phyloP scores from a whole-genome alignment of 2,888 invertebrate species.

The Coleophora flavipennella region DNA sequence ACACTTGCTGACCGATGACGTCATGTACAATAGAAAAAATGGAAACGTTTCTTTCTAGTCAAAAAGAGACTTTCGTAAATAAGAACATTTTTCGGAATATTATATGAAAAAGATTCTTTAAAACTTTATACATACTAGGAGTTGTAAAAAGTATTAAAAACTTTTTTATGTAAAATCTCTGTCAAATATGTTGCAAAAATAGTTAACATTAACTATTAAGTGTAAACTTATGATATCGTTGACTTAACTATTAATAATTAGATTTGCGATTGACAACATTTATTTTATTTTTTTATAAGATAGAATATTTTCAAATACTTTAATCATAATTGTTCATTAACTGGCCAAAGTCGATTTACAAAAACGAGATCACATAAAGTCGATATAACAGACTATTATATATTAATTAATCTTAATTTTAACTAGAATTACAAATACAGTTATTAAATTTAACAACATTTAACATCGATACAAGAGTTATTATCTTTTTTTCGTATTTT shows the following conservation, averaged over 20 bases:
- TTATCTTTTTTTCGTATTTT: slow-evolving; percentile 29
- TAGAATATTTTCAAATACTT: neutral
- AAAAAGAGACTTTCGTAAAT: too few relatives aligned
- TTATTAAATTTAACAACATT: slow-evolving; percentile 39
- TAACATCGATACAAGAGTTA: slow-evolving; percentile 29
- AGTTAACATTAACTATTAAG: too few relatives aligned
- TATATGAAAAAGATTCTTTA: too few relatives aligned
- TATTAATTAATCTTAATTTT: slow-evolving; percentile 5
- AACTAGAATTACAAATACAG: slow-evolving; percentile 1
- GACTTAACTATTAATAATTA: slow-evolving; percentile 6
- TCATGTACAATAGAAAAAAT: too few relatives aligned
- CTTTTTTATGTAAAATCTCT: too few relatives aligned
- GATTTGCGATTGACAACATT: slow-evolving; percentile 64
- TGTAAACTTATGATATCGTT: too few relatives aligned
- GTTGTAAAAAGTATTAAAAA: too few relatives aligned
- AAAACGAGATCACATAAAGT: slow-evolving; percentile 29
- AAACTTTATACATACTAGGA: too few relatives aligned
- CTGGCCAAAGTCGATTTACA: slow-evolving; percentile 56
- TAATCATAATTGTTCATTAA: slow-evolving; percentile 16
- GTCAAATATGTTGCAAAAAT: too few relatives aligned
- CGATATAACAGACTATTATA: slow-evolving; percentile 22
- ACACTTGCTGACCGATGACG: too few relatives aligned
- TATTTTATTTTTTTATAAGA: slow-evolving; percentile 25
- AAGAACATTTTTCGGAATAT: too few relatives aligned
- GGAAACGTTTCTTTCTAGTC: too few relatives aligned